A percentile compares a stretch with the other conserved stretches of the same genome.
These are phyloP conservation scores for Rhinogobio ventralis DNA, from an alignment of 2,797 vertebrate genomes.

Conservation along the genomic window DNA sequence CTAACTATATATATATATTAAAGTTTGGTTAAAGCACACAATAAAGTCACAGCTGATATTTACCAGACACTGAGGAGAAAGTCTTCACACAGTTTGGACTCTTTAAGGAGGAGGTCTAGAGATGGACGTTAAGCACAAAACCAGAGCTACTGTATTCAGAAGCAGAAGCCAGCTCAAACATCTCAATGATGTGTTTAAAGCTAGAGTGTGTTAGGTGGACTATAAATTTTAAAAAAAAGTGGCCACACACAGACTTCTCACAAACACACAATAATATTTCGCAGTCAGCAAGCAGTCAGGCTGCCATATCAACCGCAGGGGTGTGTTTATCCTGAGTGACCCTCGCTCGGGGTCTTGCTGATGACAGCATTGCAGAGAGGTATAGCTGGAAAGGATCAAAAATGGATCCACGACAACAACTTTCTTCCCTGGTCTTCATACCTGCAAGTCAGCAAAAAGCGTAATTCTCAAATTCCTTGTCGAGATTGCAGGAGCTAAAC, in stretches of 20 bases:
- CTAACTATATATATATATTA: not conserved
- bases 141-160: slow-evolving; percentile 39
- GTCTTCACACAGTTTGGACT: slow-evolving; percentile 38
- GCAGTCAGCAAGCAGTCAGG: slow-evolving; percentile 43
- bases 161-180: slow-evolving; percentile 40
- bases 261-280: slow-evolving; percentile 44
- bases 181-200: slow-evolving; percentile 45
- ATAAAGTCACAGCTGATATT: slow-evolving; percentile 48
- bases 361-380: slow-evolving; percentile 63
- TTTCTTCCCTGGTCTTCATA: slow-evolving; percentile 19
- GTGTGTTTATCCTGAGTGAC: slow-evolving; percentile 63
- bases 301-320: slow-evolving; percentile 58
- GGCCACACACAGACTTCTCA: slow-evolving; percentile 46
- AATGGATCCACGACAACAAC: slow-evolving; percentile 15
- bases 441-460: slow-evolving; percentile 26
- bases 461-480: slow-evolving; percentile 8
- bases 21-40: slow-evolving; percentile 13
- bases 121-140: slow-evolving; percentile 46
- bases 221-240: slow-evolving; percentile 40
- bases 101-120: slow-evolving; percentile 39
- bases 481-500: not conserved
- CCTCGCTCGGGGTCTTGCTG: slow-evolving; percentile 48
- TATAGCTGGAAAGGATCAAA: slow-evolving; percentile 53
- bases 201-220: slow-evolving; percentile 40
- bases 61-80: slow-evolving; percentile 48